Percentiles rank a stretch among this genome's conserved stretches.
These are phyloP conservation scores for Cathartes aura DNA, from an alignment of 2,113 vertebrate species.

Conservation along the genomic window DNA sequence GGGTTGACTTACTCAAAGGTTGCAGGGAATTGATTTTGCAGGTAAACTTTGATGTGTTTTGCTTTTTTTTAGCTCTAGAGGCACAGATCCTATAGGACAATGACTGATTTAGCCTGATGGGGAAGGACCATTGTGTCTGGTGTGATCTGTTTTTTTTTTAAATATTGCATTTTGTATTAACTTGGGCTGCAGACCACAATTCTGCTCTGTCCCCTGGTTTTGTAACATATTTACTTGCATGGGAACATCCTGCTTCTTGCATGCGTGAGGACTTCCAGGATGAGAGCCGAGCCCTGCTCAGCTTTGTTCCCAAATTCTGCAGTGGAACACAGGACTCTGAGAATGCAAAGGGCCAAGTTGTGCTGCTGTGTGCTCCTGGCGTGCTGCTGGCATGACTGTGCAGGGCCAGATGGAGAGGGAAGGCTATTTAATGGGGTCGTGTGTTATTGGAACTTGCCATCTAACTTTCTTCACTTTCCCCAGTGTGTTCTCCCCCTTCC, in stretches of 20 bases:
- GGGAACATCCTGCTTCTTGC: not conserved
- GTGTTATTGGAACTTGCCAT: slow-evolving; percentile 55
- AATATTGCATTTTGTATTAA: not conserved
- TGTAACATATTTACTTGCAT: not conserved
- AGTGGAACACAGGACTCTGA: not conserved
- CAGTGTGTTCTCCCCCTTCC: slow-evolving; percentile 41
- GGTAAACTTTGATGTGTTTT: not conserved
- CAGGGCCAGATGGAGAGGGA: not conserved
- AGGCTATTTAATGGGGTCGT: not conserved
- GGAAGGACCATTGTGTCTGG: not conserved
- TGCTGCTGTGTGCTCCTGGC: not conserved
- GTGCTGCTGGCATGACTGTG: not conserved
- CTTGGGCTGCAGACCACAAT: not conserved
- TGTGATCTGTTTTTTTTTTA: not conserved
- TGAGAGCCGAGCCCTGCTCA: not conserved
- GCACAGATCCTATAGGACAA: not conserved
- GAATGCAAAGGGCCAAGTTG: not conserved
- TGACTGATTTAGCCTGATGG: not conserved
- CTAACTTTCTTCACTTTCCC: slow-evolving; percentile 28
- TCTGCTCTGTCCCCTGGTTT: not conserved
- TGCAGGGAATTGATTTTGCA: not conserved
- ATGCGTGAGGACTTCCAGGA: not conserved
- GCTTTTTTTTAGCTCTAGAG: not conserved
- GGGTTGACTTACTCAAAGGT: not conserved
- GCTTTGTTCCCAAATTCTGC: not conserved